Conservation (phyloP, 1,140 invertebrate genomes). For the Brachionus plicatilis region DNA sequence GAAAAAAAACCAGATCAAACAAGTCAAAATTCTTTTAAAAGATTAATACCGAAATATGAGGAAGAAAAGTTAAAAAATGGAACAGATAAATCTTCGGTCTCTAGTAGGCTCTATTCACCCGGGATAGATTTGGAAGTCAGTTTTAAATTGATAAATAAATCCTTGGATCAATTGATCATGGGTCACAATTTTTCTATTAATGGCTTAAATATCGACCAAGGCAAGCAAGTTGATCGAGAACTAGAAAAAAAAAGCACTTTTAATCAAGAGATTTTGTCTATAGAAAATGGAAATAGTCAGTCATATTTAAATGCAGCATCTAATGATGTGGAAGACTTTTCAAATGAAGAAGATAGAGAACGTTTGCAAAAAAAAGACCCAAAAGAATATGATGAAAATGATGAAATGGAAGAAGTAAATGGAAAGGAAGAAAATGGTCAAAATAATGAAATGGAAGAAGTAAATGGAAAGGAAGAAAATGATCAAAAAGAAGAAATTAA, state of each 20-base stretch:
- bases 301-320: too few relatives aligned
- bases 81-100: background rate
- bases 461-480: too few relatives aligned
- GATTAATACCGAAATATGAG: background rate
- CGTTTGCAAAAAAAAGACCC: too few relatives aligned
- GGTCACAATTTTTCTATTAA: background rate
- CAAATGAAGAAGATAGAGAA: too few relatives aligned
- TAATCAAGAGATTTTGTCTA: background rate
- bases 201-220: background rate
- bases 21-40: background rate
- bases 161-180: background rate
- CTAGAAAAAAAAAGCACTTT: background rate
- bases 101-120: background rate
- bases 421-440: too few relatives aligned
- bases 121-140: background rate
- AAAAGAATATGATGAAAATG: too few relatives aligned
- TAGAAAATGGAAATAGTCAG: background rate
- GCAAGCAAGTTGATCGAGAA: background rate
- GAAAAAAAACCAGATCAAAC: background rate
- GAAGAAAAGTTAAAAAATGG: background rate
- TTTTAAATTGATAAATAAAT: background rate
- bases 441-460: too few relatives aligned
- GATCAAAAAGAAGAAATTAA: too few relatives aligned
- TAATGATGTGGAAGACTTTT: too few relatives aligned
- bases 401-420: too few relatives aligned